Evolutionary conservation across 2,888 invertebrate genomes (phyloP), one percentile per base, ranked within the genome.

Genomic region (Siphlonurus alternatus): DNA sequence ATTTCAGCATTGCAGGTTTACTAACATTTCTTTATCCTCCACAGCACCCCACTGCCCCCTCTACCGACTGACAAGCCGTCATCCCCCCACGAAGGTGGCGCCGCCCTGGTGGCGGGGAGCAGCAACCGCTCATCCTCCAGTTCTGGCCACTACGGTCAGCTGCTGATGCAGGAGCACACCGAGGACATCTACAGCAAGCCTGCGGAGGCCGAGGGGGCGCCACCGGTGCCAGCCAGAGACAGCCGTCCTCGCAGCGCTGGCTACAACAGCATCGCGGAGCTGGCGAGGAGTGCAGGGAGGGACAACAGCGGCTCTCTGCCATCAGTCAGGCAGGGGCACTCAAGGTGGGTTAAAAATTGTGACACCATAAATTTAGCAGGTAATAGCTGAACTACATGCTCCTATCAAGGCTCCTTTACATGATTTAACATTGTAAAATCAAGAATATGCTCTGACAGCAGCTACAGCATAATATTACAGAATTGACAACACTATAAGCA

Each of bases 1-100:
- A 18, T 20, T 38, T 61, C 23, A 51, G 59, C 61, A 24, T 25
- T 51, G 24, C 5, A 10, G 25, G 10, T 62, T 10, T 62, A 19
- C 24, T 23, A 2, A 20, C 23, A 54, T 53, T 65, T n/a, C n/a
- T n/a, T n/a, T 54, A 19, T 65, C 24, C 63, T 25, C 73, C 76
- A 63, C 74, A 88, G 88, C 73, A 89, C 90, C 0, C 92, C 92
- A 1, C 73, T 92, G 67, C 91, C 92, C 1, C 89, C 89, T 0
- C 79, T 90, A 51, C 89, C 89, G n/a, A 77, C 77, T 38, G 81
- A 88, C 68, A 85, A 88, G 67, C 56, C 62, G 51, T 61, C 62
- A 10, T 59, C 66, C 15, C 82, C 83, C 68, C n/a, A 51, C 53
- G 56, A 56, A 5, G 71, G 71, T 10, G 67, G 72, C 62, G 67